Conservation (phyloP, 2,113 vertebrate genomes). For the Trematocara unimaculatum region DNA sequence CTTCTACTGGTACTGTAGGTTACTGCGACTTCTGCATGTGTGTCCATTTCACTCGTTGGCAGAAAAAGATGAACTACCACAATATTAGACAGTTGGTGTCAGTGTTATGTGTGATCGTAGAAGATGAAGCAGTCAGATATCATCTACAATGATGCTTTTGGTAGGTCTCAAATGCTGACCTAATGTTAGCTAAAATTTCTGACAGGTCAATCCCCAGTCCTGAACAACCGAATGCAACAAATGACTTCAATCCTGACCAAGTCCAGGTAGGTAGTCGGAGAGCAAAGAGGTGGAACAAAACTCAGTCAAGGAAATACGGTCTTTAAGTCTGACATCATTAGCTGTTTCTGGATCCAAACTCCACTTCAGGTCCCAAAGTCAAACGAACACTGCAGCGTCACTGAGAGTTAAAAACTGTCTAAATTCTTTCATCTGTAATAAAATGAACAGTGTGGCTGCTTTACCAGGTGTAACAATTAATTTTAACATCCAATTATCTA, state of each 20-base stretch:
- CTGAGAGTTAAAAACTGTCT: background rate
- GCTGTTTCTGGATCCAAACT: background rate
- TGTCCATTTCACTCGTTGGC: accelerated
- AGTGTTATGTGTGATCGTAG: accelerated
- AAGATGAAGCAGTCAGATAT: background rate
- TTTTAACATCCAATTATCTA: accelerated
- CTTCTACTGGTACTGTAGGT: background rate
- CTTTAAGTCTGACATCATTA: background rate
- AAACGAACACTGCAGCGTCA: accelerated
- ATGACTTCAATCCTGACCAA: background rate
- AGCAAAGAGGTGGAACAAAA: background rate
- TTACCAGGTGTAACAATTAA: background rate
- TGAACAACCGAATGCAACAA: background rate
- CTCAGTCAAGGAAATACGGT: accelerated
- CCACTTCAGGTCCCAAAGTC: background rate
- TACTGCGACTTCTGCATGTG: accelerated
- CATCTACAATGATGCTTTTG: background rate
- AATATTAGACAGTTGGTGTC: accelerated
- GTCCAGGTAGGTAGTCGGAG: background rate
- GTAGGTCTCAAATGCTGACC: background rate
- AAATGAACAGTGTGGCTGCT: accelerated
- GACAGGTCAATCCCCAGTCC: background rate
- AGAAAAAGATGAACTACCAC: background rate
- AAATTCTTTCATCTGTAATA: accelerated
- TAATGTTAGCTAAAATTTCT: background rate